These are phyloP conservation scores for Solenodon paradoxus DNA, from an alignment of 2,113 vertebrate genomes.

Conservation along the genomic window DNA sequence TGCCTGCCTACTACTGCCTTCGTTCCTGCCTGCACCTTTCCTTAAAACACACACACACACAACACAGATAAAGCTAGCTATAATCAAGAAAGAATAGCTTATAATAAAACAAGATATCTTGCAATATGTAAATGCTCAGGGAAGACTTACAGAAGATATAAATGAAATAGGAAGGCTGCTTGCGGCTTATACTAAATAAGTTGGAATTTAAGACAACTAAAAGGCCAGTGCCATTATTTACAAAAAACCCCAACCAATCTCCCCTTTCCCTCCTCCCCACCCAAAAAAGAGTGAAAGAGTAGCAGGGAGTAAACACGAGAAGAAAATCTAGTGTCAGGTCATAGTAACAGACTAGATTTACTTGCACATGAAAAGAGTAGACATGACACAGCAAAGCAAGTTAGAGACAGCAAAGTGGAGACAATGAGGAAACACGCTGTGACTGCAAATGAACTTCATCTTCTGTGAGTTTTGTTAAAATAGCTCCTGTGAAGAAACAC, in stretches of 20 bases:
- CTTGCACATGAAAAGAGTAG: neutral
- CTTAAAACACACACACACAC: too few relatives aligned
- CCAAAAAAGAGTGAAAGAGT: neutral
- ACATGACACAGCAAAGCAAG: neutral
- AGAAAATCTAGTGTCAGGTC: neutral
- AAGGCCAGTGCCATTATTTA: neutral
- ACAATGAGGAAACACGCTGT: rapidly evolving
- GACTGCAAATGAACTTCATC: rapidly evolving
- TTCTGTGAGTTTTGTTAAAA: too few relatives aligned
- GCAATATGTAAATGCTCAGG: neutral
- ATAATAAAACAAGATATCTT: neutral
- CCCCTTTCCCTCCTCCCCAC: too few relatives aligned
- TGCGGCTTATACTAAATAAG: neutral
- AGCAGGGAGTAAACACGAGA: neutral
- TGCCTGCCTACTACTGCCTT: too few relatives aligned
- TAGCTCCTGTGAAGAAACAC: too few relatives aligned
- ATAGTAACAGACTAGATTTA: neutral
- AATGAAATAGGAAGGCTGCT: neutral
- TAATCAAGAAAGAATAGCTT: neutral
- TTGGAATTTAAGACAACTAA: neutral
- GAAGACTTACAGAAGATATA: neutral
- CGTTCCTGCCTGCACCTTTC: too few relatives aligned
- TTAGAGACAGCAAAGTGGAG: neutral
- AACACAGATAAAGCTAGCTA: neutral
- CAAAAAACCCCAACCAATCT: neutral